Base-by-base conservation (phyloP, 2,888 invertebrate species). In the Girardia tigrina region DNA sequence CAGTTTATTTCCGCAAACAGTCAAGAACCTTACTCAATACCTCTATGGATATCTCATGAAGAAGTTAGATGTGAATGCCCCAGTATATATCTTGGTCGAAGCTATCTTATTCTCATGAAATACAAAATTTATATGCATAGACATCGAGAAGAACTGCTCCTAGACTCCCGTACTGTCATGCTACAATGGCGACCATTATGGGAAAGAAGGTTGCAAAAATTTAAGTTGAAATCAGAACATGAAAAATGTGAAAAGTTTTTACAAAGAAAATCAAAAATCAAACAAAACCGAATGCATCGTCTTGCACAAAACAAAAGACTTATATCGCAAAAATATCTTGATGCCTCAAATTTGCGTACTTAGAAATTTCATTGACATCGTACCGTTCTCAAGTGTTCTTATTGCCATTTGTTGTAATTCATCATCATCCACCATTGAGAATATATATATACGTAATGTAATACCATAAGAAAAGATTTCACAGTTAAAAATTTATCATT, bases 231-330 rank as follows among this genome's bases (percentile, higher is more conserved):
- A 56, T 4, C 56, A 4, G n/a, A 56, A 12, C 8, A 56, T 20
- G 56, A 56, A 56, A 56, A 56, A 56, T 56, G 56, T 56, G 56
- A 56, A 56, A 56, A 56, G n/a, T 56, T 56, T 56, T 23, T 56
- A n/a, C 56, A 56, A 16, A 56, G 23, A n/a, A 56, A 56, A 56
- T 56, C 56, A n/a, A 56, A 56, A 56, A 56, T 56, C 56, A 56
- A 56, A n/a, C 56, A 56, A 12, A 56, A 56, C n/a, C 56, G 56
- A 56, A 56, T 56, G 4, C n/a, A 56, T 56, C 56, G 56, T 2
- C 6, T 16, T 23, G 56, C 20, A 23, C n/a, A 56, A 56, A 56
- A 56, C 23, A 56, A 56, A 56, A n/a, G 56, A 56, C 23, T 23
- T 12, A 20, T 56, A 23, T 56, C 23, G 56, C 4, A n/a, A 56